Conservation (phyloP, 2,888 invertebrate species). For the Deroplatys truncata region DNA sequence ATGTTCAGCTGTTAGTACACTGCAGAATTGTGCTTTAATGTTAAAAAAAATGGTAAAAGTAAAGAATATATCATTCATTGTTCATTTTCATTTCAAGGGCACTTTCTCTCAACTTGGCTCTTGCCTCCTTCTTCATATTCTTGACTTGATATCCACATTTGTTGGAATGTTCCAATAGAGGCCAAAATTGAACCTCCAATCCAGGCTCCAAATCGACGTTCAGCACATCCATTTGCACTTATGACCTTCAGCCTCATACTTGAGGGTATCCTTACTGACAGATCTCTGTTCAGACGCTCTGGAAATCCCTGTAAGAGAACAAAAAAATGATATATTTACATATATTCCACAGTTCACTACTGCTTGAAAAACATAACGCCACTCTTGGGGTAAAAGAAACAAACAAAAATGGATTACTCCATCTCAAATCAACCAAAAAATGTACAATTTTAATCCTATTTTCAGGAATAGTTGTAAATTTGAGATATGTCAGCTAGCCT, state of each 20-base stretch:
- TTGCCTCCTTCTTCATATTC: conserved; percentile 99
- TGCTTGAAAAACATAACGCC: no score
- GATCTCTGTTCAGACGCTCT: conserved; percentile 84
- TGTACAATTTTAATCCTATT: no score
- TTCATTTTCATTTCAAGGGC: conserved; percentile 55
- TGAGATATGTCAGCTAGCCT: no score
- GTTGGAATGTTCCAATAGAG: conserved; percentile 97
- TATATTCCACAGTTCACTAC: not conserved
- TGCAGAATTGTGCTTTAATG: not conserved
- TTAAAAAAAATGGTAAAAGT: not conserved
- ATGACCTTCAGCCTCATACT: conserved; percentile 92
- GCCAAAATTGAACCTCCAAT: conserved; percentile 98
- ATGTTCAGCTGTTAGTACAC: not conserved
- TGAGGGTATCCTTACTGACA: conserved; percentile 83
- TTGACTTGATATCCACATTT: conserved; percentile 99
- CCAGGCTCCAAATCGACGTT: conserved; percentile 95
- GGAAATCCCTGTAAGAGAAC: conserved; percentile 75
- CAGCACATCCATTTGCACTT: conserved; percentile 84
- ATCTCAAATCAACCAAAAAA: no score
- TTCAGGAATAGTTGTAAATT: no score
- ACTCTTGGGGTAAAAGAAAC: no score
- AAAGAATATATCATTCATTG: not conserved
- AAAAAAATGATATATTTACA: conserved; percentile 21
- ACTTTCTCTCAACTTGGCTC: conserved; percentile 93
- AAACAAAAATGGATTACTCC: no score